Percentiles rank a stretch among this genome's conserved stretches.
Evolutionary conservation across 2,797 vertebrate genomes (phyloP).

Genomic region (Anomalospiza imberbis): DNA sequence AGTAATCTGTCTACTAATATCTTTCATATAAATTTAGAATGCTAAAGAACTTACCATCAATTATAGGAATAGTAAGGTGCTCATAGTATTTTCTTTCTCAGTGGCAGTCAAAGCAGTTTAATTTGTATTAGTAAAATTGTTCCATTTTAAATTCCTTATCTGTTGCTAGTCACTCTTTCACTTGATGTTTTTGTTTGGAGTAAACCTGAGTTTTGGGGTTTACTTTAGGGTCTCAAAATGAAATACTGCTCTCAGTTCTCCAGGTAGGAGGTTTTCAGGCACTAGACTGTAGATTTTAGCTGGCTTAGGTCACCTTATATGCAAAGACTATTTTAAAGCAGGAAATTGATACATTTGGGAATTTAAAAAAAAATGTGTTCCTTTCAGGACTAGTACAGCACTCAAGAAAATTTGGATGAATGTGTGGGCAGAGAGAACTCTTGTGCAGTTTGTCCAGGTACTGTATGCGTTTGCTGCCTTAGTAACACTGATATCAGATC

Average conservation of each 20-base stretch:
- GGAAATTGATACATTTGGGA: neutral
- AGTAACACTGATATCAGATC: neutral
- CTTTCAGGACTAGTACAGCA: neutral
- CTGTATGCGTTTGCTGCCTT: neutral
- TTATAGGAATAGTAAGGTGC: neutral
- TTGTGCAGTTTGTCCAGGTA: neutral
- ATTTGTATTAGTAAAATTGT: neutral
- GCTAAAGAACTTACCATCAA: neutral
- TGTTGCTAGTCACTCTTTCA: neutral
- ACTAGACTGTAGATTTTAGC: neutral
- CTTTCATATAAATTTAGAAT: neutral
- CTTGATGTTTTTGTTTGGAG: neutral
- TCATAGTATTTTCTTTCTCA: neutral
- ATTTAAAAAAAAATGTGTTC: neutral
- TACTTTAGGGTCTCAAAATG: neutral
- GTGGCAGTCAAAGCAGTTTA: neutral
- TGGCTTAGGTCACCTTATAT: neutral
- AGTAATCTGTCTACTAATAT: neutral
- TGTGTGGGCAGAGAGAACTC: neutral
- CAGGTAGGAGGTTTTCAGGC: neutral
- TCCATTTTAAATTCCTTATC: neutral
- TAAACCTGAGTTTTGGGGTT: neutral
- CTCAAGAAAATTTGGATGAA: neutral
- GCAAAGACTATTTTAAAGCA: neutral
- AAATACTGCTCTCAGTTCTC: neutral